These are phyloP conservation scores for Xestoiulus laeticollis DNA, from an alignment of 2,888 invertebrate genomes.

Conservation along the genomic window DNA sequence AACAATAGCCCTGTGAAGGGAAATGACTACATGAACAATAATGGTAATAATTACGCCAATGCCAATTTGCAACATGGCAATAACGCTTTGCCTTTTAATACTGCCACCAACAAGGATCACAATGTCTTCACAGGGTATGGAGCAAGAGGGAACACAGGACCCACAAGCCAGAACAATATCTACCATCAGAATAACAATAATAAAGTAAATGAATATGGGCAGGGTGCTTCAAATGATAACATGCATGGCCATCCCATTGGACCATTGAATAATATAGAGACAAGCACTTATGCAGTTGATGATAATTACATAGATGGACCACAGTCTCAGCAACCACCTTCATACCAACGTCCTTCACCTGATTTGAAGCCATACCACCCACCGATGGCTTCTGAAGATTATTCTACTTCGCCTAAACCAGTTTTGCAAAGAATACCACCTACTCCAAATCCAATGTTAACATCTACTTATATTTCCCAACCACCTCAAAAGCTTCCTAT, in stretches of 20 bases:
- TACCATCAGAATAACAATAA: constrained; percentile 32
- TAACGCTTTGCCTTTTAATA: not conserved
- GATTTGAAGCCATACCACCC: not conserved
- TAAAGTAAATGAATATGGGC: constrained; percentile 17
- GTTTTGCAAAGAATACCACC: not conserved
- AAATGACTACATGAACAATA: not conserved
- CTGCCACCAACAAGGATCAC: not conserved
- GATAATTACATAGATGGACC: constrained; percentile 45
- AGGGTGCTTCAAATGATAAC: constrained; percentile 3
- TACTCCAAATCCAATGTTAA: not conserved
- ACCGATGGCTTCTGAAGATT: not conserved
- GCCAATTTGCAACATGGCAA: not conserved
- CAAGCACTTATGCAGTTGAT: constrained; percentile 7
- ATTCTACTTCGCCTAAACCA: not conserved
- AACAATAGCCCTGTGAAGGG: not conserved
- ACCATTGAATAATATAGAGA: not conserved
- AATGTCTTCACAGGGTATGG: not conserved
- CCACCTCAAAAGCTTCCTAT: not conserved
- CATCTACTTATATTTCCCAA: not conserved
- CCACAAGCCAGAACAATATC: constrained; percentile 13
- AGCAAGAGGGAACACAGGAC: not conserved
- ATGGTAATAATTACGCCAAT: not conserved
- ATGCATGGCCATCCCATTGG: not conserved
- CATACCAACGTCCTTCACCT: not conserved
- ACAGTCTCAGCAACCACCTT: not conserved